Percentiles rank a stretch among this genome's conserved stretches.
phyloP scores from a whole-genome alignment of 2,797 vertebrate genomes.

The Catamblyrhynchus diadema region DNA sequence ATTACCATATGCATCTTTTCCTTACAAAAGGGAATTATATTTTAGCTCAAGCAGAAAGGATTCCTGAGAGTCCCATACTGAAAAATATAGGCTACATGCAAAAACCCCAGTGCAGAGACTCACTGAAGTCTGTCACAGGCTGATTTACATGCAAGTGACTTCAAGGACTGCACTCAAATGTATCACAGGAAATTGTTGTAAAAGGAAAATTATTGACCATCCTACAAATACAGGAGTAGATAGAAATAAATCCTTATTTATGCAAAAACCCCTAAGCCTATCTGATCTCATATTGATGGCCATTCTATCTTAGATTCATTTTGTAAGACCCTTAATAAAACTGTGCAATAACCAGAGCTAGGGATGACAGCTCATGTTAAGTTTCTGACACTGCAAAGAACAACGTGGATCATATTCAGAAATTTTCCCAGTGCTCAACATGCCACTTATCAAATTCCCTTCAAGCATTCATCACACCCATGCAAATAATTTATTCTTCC shows the following conservation, averaged over 20 bases:
- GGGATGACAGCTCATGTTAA: neutral
- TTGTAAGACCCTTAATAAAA: neutral
- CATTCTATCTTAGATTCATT: neutral
- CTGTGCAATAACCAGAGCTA: neutral
- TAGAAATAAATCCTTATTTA: neutral
- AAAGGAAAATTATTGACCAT: neutral
- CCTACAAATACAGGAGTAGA: neutral
- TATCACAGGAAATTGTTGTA: neutral
- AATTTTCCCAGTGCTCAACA: constrained; percentile 5
- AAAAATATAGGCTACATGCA: neutral
- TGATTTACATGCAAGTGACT: neutral
- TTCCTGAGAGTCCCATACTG: neutral
- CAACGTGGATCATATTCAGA: neutral
- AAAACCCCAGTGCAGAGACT: neutral
- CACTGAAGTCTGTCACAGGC: neutral
- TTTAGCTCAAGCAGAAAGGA: neutral
- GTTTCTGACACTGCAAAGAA: constrained; percentile 17
- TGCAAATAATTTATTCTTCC: constrained; percentile 60
- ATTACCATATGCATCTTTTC: neutral
- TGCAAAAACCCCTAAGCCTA: neutral
- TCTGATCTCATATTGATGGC: neutral
- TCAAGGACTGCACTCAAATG: neutral
- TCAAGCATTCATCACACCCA: constrained; percentile 19
- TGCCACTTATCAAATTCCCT: constrained; percentile 48
- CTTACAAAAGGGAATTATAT: neutral